Evolutionary conservation across 2,797 vertebrate species (phyloP), one percentile per base, ranked within the genome.

Genomic region (Schizopygopsis malacanthus): DNA sequence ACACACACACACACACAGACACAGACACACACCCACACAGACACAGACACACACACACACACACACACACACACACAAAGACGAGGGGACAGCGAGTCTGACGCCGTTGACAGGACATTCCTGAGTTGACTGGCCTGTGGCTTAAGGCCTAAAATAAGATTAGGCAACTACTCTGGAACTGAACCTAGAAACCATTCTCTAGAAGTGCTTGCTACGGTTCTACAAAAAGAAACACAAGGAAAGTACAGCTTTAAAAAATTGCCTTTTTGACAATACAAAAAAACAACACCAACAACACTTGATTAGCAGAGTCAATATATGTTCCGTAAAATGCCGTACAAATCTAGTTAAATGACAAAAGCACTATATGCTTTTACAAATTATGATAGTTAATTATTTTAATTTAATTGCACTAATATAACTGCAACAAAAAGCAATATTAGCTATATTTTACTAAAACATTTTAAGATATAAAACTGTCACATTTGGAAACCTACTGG

Each of bases 101-200:
- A 73, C 43, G 25, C 33, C 45, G 6, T 25, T 59, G 41, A 39
- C 28, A 43, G 25, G 45, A 79, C 65, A 82, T 79, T 67, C 80
- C 69, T 33, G 47, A 79, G 59, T 22, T 20, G 45, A 83, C 16
- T 65, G 11, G 45, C 41, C 43, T n/a, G 25, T 22, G 52, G 54
- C 70, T 73, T 20, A 67, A 50, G 12, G 25, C 73, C 39, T 50
- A n/a, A 83, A 87, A 80, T 61, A 76, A 65, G 78, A 84, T 86
- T 86, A 79, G 72, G 50, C 43, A 75, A 65, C 72, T 83, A 28
- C 67, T 76, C 72, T 3, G 22, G 47, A 61, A 63, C 56, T 72
- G 12, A 82, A 41, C 50, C 59, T 84, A 41, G 18, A 47, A 84
- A 87, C 18, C 67, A 33, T 61, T 54, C 67, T 43, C 5, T 61